Evolutionary conservation across 2,888 invertebrate species (phyloP), one percentile per base, ranked within the genome.

Genomic region (Hermaeophaga mercurialis): DNA sequence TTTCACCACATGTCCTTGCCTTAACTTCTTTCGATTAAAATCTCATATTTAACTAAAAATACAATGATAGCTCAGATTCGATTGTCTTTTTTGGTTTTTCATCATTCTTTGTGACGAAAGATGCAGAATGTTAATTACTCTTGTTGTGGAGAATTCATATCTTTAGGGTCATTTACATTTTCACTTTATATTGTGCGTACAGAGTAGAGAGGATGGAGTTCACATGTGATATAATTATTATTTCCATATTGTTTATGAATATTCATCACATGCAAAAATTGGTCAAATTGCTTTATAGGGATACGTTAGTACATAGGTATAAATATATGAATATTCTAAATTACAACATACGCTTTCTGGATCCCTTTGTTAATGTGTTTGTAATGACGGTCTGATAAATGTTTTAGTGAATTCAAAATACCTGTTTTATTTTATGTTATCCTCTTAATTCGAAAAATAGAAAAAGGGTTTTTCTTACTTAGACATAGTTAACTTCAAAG

Each of bases 211-310:
- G 6, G 38, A 38, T 12, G 15, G 17, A 38, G 38, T 38, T 38
- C 38, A 38, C 38, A 38, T 38, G 38, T 38, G 38, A 38, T 15
- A 38, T 38, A 38, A 38, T 38, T 38, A 18, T 45, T 14, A 45
- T 46, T 46, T 46, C 45, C 18, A 31, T 31, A 14, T 33, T 14
- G 28, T 34, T 18, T n/a, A 46, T 46, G 33, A 46, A 46, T 46
- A 46, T 46, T 46, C 45, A 46, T 46, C 12, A 18, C 9, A 15
- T 31, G 33, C 33, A 46, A 33, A 31, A 46, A 33, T 18, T 31
- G 31, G 17, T 33, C 15, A 45, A 15, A 38, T 38, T 14, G 8
- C 17, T 11, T 12, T 15, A 12, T 11, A 34, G 12, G 36, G 36
- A n/a, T n/a, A n/a, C n/a, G n/a, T n/a, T n/a, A n/a, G n/a, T n/a